Evolutionary conservation across 2,113 vertebrate species (phyloP), one percentile per base, ranked within the genome.

Genomic region (Alethe castanea): DNA sequence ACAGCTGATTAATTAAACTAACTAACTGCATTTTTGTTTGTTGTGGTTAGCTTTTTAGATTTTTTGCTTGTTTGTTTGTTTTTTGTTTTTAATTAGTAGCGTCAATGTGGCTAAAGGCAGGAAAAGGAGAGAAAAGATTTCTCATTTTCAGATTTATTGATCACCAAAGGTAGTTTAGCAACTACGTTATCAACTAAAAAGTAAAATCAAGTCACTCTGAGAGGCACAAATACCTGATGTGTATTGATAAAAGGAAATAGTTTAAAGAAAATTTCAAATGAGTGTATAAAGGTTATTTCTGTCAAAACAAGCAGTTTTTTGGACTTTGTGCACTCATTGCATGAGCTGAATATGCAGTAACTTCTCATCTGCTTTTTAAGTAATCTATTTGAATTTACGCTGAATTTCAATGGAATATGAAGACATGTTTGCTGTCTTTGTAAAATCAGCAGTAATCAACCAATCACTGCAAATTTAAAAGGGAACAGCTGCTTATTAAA

Each of bases 191-290:
- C 40, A 80, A 52, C 50, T 86, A 54, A 57, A 92, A 95, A 82
- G 96, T 83, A 96, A 96, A 95, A 94, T 66, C 20, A 59, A 95
- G 69, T 87, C 42, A 52, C 23, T 88, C 85, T 66, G 73, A 96
- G 97, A 96, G 74, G 13, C 60, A 81, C 28, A 92, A 65, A 94
- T 96, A 86, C 20, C 57, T 77, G 81, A 91, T 74, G 64, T 60
- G 36, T 65, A 64, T 67, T 86, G 81, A 92, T 81, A 73, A 50
- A 95, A 95, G 64, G 28, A 94, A 93, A 94, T 35, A 87, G 38
- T 54, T 94, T 19, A 33, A 82, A 64, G 24, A 65, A 76, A 65
- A 57, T 48, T 65, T 69, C 45, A 44, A 65, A 80, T 57, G 13
- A 25, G 31, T 1, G 0, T 25, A 56, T 45, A 79, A 56, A 69